Conservation (phyloP, 2,888 invertebrate genomes). For the Ischnus inquisitorius region DNA sequence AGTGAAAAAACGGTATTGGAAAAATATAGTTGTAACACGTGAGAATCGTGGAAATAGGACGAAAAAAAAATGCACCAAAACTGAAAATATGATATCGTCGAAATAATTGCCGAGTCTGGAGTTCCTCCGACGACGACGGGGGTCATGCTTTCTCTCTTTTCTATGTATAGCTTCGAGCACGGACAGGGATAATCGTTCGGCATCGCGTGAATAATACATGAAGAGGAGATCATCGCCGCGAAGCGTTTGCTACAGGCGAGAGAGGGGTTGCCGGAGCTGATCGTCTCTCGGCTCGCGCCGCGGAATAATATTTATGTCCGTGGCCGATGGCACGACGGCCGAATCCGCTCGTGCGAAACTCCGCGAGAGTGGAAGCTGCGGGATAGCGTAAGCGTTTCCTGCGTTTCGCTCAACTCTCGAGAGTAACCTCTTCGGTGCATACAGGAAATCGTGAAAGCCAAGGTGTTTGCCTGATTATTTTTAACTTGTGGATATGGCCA, state of each 20-base stretch:
- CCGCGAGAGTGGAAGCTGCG: conserved; percentile 7
- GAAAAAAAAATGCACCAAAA: conserved; percentile 4
- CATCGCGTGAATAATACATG: conserved; percentile 59
- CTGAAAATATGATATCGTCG: conserved; percentile 40
- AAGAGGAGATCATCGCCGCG: conserved; percentile 21
- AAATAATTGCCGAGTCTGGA: conserved; percentile 43
- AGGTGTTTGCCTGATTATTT: not conserved
- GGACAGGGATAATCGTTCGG: conserved; percentile 52
- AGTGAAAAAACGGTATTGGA: conserved; percentile 15
- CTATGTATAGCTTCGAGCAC: conserved; percentile 12
- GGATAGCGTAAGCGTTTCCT: not conserved
- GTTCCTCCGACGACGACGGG: not conserved
- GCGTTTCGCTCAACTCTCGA: not conserved
- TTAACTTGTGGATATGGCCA: not conserved
- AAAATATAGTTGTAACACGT: conserved; percentile 9
- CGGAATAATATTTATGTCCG: conserved; percentile 46
- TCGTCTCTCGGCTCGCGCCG: conserved; percentile 32
- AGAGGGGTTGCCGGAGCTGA: conserved; percentile 32
- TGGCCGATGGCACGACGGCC: conserved; percentile 24
- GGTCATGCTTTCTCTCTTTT: not conserved
- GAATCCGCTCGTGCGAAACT: conserved; percentile 31
- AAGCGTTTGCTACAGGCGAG: conserved; percentile 15
- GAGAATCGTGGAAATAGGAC: not conserved
- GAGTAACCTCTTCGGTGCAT: not conserved
- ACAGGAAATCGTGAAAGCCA: conserved; percentile 1